Base-by-base conservation (phyloP, 2,888 invertebrate genomes). In the Dione vanillae region DNA sequence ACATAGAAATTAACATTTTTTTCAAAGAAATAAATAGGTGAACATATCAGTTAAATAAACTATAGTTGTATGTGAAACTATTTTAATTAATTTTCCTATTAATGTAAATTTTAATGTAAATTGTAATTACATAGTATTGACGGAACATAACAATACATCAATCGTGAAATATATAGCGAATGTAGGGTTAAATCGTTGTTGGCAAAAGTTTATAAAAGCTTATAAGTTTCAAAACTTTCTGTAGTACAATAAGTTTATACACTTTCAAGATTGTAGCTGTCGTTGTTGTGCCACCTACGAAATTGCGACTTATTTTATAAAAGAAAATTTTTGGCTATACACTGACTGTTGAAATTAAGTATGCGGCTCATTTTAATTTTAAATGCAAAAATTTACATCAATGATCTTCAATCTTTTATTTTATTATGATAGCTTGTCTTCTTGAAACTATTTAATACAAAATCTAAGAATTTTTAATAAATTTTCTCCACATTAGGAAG, bases 221-320 rank as follows among this genome's bases (percentile, higher is more conserved):
- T 56, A 56, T 40, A 56, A 56, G 56, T 56, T 56, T 56, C 37
- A 16, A 27, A 56, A 56, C 56, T 40, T 56, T 56, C 16, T 56
- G 37, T 40, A n/a, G 16, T 12, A 56, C 16, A 56, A 56, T 56
- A 40, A 56, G 16, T 56, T 16, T 56, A 37, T 16, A 56, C 40
- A 56, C 37, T 56, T 56, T 56, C 16, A 40, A 56, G 56, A 56
- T 56, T 56, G 10, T 11, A 37, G n/a, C 54, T 56, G 16, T 56
- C 37, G 0, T 56, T 37, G 56, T 40, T 16, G 35, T 54, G 54
- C 8, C 16, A 47, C 16, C 47, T 35, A 37, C 9, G 35, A 35
- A n/a, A 54, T 16, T 56, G 37, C 16, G n/a, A 16, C 10, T 56
- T 37, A 16, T 37, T 37, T 37, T 56, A 56, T 37, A 37, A 11